Conservation (phyloP, 1,140 invertebrate species). For the Littorina saxatilis region DNA sequence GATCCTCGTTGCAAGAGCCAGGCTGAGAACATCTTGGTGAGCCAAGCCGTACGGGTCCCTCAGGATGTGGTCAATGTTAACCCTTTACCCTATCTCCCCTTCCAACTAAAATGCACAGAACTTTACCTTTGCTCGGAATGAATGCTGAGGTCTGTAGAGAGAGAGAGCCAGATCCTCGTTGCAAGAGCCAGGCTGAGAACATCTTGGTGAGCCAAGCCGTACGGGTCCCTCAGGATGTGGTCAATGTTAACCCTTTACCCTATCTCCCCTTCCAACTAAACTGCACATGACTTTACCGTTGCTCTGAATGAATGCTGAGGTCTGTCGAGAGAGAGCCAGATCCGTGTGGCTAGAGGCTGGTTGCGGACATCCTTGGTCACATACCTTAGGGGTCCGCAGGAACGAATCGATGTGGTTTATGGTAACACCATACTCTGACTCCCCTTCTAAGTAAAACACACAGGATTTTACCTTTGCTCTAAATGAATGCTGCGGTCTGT, state of each 20-base stretch:
- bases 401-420: conserved; percentile 34
- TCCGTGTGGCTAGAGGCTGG: conserved; percentile 9
- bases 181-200: neutral
- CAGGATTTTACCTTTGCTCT: conserved; percentile 39
- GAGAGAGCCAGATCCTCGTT: conserved; percentile 31
- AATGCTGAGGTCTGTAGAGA: conserved; percentile 30
- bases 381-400: conserved; percentile 26
- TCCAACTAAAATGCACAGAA: no score
- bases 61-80: conserved; percentile 30
- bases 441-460: no score
- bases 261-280: no score
- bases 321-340: conserved; percentile 32
- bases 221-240: conserved; percentile 27
- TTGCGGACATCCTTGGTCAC: neutral
- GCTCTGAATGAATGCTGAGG: conserved; percentile 29
- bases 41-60: conserved; percentile 28
- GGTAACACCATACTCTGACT: no score
- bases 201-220: conserved; percentile 22
- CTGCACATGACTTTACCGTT: no score
- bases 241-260: no score
- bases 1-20: conserved; percentile 15
- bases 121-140: conserved; percentile 33
- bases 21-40: neutral
- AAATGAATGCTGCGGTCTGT: conserved; percentile 28
- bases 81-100: no score